Conservation (phyloP, 1,140 invertebrate genomes). For the Eciton burchellii region DNA sequence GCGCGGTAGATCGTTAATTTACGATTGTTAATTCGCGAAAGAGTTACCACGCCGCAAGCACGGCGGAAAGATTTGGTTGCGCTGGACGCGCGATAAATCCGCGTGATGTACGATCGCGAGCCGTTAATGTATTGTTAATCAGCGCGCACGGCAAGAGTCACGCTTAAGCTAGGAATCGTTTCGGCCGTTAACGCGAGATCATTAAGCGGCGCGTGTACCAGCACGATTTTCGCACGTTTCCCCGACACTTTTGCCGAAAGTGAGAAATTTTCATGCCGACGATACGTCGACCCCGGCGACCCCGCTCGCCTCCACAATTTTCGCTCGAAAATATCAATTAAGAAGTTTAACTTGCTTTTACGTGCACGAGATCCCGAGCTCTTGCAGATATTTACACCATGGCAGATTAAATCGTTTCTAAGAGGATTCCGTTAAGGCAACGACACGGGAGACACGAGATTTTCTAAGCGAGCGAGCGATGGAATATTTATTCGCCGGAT, state of each 20-base stretch:
- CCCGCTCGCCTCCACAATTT: neutral
- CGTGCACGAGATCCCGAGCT: neutral
- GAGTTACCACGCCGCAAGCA: conserved; percentile 32
- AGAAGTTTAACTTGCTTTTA: conserved; percentile 4
- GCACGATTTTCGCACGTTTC: neutral
- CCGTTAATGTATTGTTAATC: conserved; percentile 42
- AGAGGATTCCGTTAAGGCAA: conserved; percentile 17
- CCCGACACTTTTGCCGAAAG: neutral
- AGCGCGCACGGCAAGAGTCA: neutral
- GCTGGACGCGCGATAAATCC: conserved; percentile 40
- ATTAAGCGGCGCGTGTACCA: neutral
- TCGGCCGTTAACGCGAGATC: conserved; percentile 26
- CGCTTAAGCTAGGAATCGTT: neutral
- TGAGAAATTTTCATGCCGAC: no score
- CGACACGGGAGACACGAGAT: neutral
- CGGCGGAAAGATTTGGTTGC: conserved; percentile 24
- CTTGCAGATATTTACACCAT: conserved; percentile 16
- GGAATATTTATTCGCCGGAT: conserved; percentile 4
- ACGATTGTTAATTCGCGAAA: conserved; percentile 58
- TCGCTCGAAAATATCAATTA: neutral
- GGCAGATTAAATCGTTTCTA: conserved; percentile 3
- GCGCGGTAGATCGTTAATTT: conserved; percentile 54
- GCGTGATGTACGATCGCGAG: conserved; percentile 25
- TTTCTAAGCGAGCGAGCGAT: neutral
- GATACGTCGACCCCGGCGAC: neutral